Evolutionary conservation across 2,113 vertebrate species (phyloP), one percentile per base, ranked within the genome.

Genomic region (Platycercus adscitus): DNA sequence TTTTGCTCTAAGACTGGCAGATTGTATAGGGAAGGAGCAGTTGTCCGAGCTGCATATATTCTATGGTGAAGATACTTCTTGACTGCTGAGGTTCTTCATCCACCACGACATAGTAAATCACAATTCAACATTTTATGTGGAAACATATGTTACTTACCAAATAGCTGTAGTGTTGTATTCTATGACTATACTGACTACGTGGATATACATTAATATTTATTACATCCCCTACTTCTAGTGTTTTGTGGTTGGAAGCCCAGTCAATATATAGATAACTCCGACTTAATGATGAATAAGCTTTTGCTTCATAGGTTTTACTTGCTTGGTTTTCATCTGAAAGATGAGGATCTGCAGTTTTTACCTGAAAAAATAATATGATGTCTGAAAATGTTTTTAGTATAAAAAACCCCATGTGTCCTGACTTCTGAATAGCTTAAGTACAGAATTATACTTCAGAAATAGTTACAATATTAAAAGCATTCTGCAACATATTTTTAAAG

Each of bases 181-280:
- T 98, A 65, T 98, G 70, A 89, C 98, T 97, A 72, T 98, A 97
- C 3, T 70, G 98, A 39, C 98, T 98, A 20, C 50, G 91, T 15
- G 98, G 98, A 55, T 98, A 98, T 35, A 99, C 80, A 4, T 97
- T 97, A 65, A 99, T 88, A 85, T 69, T 98, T 50, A 98, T 50
- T 14, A 92, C 82, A 10, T 94, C 82, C 13, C 98, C 98, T 21
- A 99, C 98, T 31, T 55, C 9, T 20, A 99, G 91, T 23, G 78
- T 29, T 20, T 81, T 93, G 35, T 97, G 90, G 60, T 95, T 96
- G 70, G 97, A 91, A 14, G 98, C 97, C 91, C 98, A 98, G 94
- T 98, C 97, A 49, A 99, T 99, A 90, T 99, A 99, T 3, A 99
- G 97, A 82, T 99, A 99, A 37, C 99, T 99, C 26, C 97, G 93